phyloP scores from a whole-genome alignment of 2,797 vertebrate genomes.

The Miichthys miiuy region DNA sequence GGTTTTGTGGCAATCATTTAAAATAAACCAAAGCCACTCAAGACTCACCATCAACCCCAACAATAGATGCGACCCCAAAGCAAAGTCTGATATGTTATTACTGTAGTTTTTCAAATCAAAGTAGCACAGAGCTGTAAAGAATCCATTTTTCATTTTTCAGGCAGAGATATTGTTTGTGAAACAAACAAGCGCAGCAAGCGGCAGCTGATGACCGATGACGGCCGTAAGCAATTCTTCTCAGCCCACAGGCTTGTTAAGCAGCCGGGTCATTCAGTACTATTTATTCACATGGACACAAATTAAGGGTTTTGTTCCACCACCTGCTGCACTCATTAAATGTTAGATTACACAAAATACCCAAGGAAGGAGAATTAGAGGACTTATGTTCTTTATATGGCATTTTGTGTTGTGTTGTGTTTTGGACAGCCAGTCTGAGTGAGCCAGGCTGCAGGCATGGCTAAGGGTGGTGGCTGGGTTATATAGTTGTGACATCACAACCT shows the following conservation, averaged over 20 bases:
- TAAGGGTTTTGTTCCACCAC: neutral
- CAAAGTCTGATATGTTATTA: slow-evolving; percentile 61
- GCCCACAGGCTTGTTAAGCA: slow-evolving; percentile 28
- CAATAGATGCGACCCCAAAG: slow-evolving; percentile 60
- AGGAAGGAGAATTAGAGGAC: slow-evolving; percentile 7
- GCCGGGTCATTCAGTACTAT: slow-evolving; percentile 24
- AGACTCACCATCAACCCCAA: slow-evolving; percentile 27
- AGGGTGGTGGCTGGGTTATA: no score
- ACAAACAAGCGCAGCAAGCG: slow-evolving; percentile 45
- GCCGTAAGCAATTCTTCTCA: slow-evolving; percentile 27
- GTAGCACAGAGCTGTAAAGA: slow-evolving; percentile 34
- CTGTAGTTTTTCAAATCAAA: slow-evolving; percentile 66
- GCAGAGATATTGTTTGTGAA: slow-evolving; percentile 60
- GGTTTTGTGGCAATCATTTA: slow-evolving; percentile 61
- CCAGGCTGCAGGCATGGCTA: no score
- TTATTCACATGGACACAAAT: slow-evolving; percentile 36
- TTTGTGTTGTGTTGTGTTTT: no score
- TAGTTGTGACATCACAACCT: no score
- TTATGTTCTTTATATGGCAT: no score
- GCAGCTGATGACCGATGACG: slow-evolving; percentile 44
- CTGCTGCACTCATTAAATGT: slow-evolving; percentile 26
- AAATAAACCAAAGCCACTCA: slow-evolving; percentile 58
- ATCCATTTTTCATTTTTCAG: slow-evolving; percentile 58
- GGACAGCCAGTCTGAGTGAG: no score
- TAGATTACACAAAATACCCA: neutral